Conservation (phyloP, 2,797 vertebrate species). For the Sebastes goodei region DNA sequence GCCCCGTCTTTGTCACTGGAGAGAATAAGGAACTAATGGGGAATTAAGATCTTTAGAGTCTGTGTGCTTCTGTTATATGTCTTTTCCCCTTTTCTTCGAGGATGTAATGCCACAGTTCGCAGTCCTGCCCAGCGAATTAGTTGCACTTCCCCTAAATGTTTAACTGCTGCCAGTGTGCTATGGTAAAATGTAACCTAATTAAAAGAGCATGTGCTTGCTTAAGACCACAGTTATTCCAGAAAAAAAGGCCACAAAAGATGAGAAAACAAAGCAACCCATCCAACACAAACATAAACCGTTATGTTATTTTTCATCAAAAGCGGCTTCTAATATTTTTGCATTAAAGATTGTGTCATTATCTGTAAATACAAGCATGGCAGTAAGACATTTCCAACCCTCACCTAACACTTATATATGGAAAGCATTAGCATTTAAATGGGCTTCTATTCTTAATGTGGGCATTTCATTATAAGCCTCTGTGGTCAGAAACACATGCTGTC, state of each 20-base stretch:
- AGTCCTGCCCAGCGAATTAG: conserved; percentile 76
- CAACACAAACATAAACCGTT: conserved; percentile 26
- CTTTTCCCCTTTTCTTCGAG: conserved; percentile 77
- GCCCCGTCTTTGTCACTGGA: conserved; percentile 74
- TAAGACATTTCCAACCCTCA: conserved; percentile 37
- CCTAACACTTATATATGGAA: conserved; percentile 50
- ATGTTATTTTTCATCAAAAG: conserved; percentile 31
- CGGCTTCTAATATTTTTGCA: conserved; percentile 8
- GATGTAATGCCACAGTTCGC: conserved; percentile 80
- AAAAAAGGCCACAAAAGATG: conserved; percentile 15
- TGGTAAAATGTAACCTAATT: conserved; percentile 62
- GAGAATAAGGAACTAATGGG: conserved; percentile 86
- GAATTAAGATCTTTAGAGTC: conserved; percentile 85
- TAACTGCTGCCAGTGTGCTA: conserved; percentile 55
- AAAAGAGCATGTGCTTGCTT: conserved; percentile 40
- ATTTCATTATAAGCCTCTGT: conserved; percentile 70
- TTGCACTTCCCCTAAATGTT: conserved; percentile 72
- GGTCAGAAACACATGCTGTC: conserved; percentile 72
- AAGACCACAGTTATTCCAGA: conserved; percentile 25
- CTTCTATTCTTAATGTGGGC: conserved; percentile 59
- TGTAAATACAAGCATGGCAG: conserved; percentile 45
- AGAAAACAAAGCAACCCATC: conserved; percentile 36
- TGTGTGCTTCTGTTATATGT: conserved; percentile 78
- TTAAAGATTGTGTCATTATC: conserved; percentile 34
- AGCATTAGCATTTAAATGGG: conserved; percentile 77